A percentile compares a stretch with the other conserved stretches of the same genome.
Evolutionary conservation across 2,888 invertebrate genomes (phyloP).

Genomic region (Yponomeuta sedellus): DNA sequence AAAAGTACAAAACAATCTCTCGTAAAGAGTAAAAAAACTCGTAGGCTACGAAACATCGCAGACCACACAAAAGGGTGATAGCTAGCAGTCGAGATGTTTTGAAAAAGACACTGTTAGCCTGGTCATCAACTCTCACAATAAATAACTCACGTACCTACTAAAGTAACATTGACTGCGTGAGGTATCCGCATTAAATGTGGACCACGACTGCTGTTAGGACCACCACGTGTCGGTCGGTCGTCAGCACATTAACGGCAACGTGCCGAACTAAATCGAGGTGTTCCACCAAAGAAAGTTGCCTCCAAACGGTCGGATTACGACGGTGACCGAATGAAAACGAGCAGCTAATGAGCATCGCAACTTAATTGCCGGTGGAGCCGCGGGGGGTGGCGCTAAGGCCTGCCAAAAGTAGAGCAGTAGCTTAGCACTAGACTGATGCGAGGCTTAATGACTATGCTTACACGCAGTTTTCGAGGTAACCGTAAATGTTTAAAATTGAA

Average conservation of each 20-base stretch:
- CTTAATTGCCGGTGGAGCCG: constrained; percentile 47
- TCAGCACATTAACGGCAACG: constrained; percentile 54
- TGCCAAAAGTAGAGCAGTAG: not conserved
- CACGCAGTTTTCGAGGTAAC: too few relatives aligned
- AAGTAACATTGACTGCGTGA: constrained; percentile 6
- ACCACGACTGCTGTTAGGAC: constrained; percentile 4
- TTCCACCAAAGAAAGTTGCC: constrained; percentile 43
- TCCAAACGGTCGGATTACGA: constrained; percentile 43
- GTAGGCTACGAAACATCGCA: not conserved
- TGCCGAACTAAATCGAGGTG: constrained; percentile 28
- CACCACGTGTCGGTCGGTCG: constrained; percentile 23
- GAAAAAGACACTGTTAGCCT: not conserved
- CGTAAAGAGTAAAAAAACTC: not conserved
- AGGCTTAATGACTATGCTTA: too few relatives aligned
- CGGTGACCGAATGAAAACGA: constrained; percentile 62
- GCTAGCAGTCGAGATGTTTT: not conserved
- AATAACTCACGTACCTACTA: not conserved
- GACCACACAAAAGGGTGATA: not conserved
- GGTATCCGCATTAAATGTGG: not conserved
- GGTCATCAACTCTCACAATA: not conserved
- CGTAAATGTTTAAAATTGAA: too few relatives aligned
- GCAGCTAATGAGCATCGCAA: constrained; percentile 64
- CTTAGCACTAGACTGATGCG: not conserved
- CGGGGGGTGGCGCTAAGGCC: constrained; percentile 31
- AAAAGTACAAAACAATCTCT: too few relatives aligned